Evolutionary conservation across 2,888 invertebrate species (phyloP).

Genomic region (Silvanus unidentatus): DNA sequence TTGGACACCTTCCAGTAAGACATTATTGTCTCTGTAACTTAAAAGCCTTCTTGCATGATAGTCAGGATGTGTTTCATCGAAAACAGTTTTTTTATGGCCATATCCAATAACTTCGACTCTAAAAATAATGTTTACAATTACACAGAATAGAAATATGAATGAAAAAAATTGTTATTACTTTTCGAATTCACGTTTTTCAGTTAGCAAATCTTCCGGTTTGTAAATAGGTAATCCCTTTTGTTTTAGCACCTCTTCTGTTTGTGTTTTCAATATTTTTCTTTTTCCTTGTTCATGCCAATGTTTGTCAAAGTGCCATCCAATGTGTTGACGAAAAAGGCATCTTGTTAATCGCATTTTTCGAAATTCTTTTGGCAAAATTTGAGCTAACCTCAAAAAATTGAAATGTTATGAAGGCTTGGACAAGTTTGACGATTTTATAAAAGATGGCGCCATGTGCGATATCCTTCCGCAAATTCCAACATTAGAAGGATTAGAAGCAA

Average conservation of each 20-base stretch:
- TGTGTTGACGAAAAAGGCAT: slow-evolving; percentile 60
- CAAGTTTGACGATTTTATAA: too few relatives aligned
- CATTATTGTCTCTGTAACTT: slow-evolving; percentile 55
- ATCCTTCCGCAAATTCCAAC: too few relatives aligned
- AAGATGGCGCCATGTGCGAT: too few relatives aligned
- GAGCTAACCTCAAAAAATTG: too few relatives aligned
- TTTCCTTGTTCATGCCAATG: slow-evolving; percentile 68
- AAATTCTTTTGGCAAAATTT: too few relatives aligned
- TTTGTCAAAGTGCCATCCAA: slow-evolving; percentile 65
- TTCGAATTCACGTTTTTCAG: background rate
- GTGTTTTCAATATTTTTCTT: slow-evolving; percentile 52
- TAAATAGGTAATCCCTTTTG: slow-evolving; percentile 55
- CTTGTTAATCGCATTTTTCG: slow-evolving; percentile 59
- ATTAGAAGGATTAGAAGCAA: too few relatives aligned
- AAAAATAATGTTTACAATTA: slow-evolving; percentile 25
- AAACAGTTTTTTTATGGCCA: slow-evolving; percentile 42
- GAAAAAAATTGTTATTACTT: slow-evolving; percentile 20
- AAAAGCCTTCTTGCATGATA: slow-evolving; percentile 60
- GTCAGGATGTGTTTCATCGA: slow-evolving; percentile 58
- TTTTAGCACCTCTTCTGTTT: slow-evolving; percentile 51
- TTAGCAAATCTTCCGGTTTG: slow-evolving; percentile 54
- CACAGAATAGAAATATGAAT: slow-evolving; percentile 2
- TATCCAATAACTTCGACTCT: slow-evolving; percentile 45
- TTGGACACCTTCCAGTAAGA: slow-evolving; percentile 63
- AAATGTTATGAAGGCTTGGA: too few relatives aligned